Conservation (phyloP, 2,888 invertebrate species). For the Lithodes maja region DNA sequence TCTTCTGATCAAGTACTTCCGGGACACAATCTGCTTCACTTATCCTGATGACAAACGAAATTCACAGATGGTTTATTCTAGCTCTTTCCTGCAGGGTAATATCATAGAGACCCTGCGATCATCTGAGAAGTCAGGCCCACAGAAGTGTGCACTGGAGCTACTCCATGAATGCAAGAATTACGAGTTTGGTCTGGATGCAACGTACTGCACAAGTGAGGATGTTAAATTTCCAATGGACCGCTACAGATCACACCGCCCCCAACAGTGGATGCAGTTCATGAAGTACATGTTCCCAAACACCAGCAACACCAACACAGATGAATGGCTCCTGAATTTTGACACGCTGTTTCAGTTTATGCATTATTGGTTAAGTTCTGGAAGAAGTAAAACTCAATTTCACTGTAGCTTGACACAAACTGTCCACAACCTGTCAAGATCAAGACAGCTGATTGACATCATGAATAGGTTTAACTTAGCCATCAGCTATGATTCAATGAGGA, state of each 20-base stretch:
- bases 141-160: background rate
- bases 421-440: conserved; percentile 22
- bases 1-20: background rate
- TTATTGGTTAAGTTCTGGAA: conserved; percentile 25
- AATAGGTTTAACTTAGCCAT: background rate
- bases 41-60: background rate
- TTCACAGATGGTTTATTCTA: conserved; percentile 4
- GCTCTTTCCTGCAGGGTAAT: background rate
- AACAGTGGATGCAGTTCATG: too few species aligned
- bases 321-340: too few species aligned
- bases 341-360: background rate
- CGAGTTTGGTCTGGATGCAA: background rate
- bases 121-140: background rate
- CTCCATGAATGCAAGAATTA: conserved; percentile 4
- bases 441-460: background rate
- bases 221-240: too few species aligned
- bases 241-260: too few species aligned
- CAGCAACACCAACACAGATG: too few species aligned
- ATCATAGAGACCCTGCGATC: background rate
- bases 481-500: background rate
- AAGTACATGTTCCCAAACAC: too few species aligned
- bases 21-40: background rate
- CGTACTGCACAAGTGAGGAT: too few species aligned
- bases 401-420: conserved; percentile 12
- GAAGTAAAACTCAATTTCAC: conserved; percentile 11